Evolutionary conservation across 2,113 vertebrate species (phyloP), one percentile per base, ranked within the genome.

Genomic region (Chamaea fasciata): DNA sequence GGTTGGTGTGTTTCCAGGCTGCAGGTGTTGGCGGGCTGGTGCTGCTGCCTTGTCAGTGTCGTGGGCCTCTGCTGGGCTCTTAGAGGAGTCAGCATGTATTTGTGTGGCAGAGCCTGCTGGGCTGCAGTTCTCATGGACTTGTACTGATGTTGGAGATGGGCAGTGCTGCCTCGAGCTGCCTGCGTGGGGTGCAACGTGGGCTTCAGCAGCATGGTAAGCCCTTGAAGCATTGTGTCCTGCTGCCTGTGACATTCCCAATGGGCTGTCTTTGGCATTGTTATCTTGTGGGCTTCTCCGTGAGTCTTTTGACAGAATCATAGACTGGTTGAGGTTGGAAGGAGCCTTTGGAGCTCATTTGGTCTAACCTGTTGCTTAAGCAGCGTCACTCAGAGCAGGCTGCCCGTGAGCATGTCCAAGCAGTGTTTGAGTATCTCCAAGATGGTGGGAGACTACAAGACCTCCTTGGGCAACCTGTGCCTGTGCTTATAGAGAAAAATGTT

Each of bases 181-280:
- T 1, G 1, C 15, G 10, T 46, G 44, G 44, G 31, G 17, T 20
- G 44, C 1, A 5, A 4, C 0, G 0, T 9, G 39, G 52, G 28
- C 35, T 57, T 35, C 50, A 71, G 39, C 17, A 49, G 42, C 7
- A 1, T 2, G 4, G 24, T 42, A 11, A 39, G 15, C 7, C 23
- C 39, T 18, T 53, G 44, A 35, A 64, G 37, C 17, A 21, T 7
- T 15, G 17, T 15, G 31, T 3, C 6, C 64, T 77, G n/a, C 44
- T 1, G 4, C 4, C 3, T 35, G 52, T 44, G 75, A 35, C 3
- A 1, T 71, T 87, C 64, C 12, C 33, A 50, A 3, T 15, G 28
- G 18, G 21, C 53, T 10, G 6, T 56, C 31, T 63, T 55, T 26
- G 7, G 37, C 55, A 23, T 42, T 83, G 37, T 68, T 19, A 4